Percentiles rank a stretch among this genome's conserved stretches.
Evolutionary conservation across 2,797 vertebrate species (phyloP).

Genomic region (Cephalopachus bancanus): DNA sequence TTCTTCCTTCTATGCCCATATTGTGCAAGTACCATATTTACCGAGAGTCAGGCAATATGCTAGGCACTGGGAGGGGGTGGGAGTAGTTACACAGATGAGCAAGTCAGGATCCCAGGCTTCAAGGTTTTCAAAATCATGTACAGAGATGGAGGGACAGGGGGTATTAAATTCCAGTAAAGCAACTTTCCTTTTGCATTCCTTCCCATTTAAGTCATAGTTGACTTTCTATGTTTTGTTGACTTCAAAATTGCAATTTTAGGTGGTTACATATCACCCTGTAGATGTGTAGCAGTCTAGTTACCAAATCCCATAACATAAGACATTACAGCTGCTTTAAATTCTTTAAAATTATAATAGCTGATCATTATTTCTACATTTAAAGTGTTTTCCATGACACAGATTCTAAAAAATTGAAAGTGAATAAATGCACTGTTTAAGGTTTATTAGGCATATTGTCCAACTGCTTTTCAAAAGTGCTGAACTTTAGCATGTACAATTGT

Average conservation of each 20-base stretch:
- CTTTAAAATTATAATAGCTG: not conserved
- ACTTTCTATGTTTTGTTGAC: not conserved
- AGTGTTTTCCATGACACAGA: not conserved
- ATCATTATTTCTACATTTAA: constrained; percentile 39
- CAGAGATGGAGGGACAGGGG: not conserved
- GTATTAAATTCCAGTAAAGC: not conserved
- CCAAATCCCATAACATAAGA: not conserved
- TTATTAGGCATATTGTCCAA: not conserved
- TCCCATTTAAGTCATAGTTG: not conserved
- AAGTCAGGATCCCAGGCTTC: not conserved
- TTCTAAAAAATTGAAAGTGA: constrained; percentile 36
- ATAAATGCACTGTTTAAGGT: not conserved
- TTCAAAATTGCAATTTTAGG: not conserved
- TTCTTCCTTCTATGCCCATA: not conserved
- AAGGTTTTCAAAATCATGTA: not conserved
- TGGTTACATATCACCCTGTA: not conserved
- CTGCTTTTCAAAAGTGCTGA: not conserved
- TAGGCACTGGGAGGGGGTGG: not conserved
- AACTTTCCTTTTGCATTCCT: not conserved
- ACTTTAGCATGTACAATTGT: not conserved
- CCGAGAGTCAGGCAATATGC: not conserved
- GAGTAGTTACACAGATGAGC: not conserved
- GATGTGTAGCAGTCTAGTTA: not conserved
- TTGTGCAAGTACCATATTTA: not conserved
- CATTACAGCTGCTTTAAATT: not conserved